Evolutionary conservation across 2,888 invertebrate genomes (phyloP), one percentile per base, ranked within the genome.

Genomic region (Caenorhabditis sp.): DNA sequence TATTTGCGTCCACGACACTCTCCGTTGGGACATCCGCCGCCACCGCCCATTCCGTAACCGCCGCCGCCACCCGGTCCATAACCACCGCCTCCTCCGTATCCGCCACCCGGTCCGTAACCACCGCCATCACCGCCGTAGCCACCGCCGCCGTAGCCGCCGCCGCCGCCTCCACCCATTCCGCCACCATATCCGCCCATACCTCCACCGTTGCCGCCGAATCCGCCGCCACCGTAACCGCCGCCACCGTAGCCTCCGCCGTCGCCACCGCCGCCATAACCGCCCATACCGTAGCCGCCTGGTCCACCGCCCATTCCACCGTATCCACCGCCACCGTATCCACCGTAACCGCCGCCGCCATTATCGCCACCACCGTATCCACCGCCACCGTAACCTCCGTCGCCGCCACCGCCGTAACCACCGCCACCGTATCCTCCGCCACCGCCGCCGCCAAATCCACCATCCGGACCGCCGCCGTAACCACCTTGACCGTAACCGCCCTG

Each of bases 1-100:
- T 69, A 69, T 58, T 73, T 69, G 53, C 50, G 58, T 65, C 76
- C 76, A 23, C 76, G 65, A 58, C 69, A 71, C 53, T 71, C 76
- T 66, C 76, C 77, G 36, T 73, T 74, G 10, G 73, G 73, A 27
- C 77, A 73, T 61, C 74, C 74, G 14, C 74, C 72, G 36, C 71
- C 73, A 49, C 73, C 77, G 36, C 63, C 59, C 19, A 53, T 53
- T 63, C 69, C 69, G 24, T 69, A 69, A 55, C 69, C 69, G 24
- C 55, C 68, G 12, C 53, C 67, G 6, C 64, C 69, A 17, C 69
- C 57, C 5, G 24, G 27, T 49, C 36, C 66, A 49, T 17, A 26
- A 12, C 66, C 67, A 19, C 66, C 64, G 53, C 58, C 60, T 24
- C 62, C 65, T 51, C 43, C 10, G n/a, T 69, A 69, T 60, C 73